Percentiles rank a stretch among this genome's conserved stretches.
These are phyloP conservation scores for Drosophila formosana DNA, from an alignment of 2,888 invertebrate species.

Conservation along the genomic window DNA sequence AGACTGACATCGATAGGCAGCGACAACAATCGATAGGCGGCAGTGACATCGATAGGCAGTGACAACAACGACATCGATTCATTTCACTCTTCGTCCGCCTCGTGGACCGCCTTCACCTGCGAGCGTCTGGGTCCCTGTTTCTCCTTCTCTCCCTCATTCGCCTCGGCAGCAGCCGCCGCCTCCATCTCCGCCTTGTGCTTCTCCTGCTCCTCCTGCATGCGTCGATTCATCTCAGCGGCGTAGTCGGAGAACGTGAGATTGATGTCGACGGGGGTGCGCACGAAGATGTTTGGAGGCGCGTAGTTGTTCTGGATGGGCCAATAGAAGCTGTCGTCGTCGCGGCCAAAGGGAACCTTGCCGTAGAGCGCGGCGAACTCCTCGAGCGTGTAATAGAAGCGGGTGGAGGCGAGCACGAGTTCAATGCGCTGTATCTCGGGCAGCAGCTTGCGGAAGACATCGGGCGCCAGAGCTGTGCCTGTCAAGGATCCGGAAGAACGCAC, in stretches of 20 bases:
- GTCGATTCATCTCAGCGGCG: slow-evolving; percentile 55
- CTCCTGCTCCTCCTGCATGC: slow-evolving; percentile 33
- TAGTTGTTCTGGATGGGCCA: slow-evolving; percentile 82
- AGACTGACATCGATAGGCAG: neutral
- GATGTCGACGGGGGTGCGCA: slow-evolving; percentile 78
- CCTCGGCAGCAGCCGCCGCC: slow-evolving; percentile 37
- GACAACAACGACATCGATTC: neutral
- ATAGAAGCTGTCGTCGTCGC: slow-evolving; percentile 72
- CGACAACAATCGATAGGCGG: slow-evolving; percentile 20
- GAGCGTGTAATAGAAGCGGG: slow-evolving; percentile 72
- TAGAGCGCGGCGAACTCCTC: slow-evolving; percentile 62
- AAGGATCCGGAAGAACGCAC: fast-evolving
- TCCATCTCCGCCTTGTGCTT: slow-evolving; percentile 26
- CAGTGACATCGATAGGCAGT: neutral
- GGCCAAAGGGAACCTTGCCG: slow-evolving; percentile 48
- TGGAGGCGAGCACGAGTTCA: slow-evolving; percentile 72
- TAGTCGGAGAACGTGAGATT: slow-evolving; percentile 80
- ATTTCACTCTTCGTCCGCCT: neutral
- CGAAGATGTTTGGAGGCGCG: slow-evolving; percentile 73
- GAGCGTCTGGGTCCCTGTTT: neutral
- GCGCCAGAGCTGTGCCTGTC: slow-evolving; percentile 15
- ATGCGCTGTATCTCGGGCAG: slow-evolving; percentile 81
- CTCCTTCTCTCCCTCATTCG: neutral
- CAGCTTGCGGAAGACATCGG: slow-evolving; percentile 59
- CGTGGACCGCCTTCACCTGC: neutral